Evolutionary conservation across 2,888 invertebrate species (phyloP).

Genomic region (Stenichneumon culpator): DNA sequence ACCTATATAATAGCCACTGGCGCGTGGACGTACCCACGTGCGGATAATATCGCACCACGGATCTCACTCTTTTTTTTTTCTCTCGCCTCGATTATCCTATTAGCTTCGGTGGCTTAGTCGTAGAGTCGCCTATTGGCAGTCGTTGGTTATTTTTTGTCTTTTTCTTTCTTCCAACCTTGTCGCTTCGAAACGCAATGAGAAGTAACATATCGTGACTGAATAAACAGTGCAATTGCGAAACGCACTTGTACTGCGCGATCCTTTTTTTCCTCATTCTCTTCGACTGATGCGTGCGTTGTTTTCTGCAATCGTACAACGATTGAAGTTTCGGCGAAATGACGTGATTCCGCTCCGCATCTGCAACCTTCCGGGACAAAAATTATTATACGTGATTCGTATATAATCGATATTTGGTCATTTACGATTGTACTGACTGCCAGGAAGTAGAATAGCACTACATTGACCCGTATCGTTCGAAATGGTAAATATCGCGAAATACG

Average conservation of each 20-base stretch:
- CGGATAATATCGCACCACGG: neutral
- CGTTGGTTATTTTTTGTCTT: neutral
- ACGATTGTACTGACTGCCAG: no score
- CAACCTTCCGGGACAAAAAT: no score
- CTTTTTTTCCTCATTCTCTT: neutral
- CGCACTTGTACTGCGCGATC: neutral
- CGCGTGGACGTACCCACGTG: constrained; percentile 23
- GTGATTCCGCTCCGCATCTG: no score
- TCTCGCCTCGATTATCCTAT: neutral
- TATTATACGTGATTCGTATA: no score
- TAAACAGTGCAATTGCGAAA: neutral
- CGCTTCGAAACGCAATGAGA: neutral
- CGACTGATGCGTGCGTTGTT: neutral
- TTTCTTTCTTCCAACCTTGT: neutral
- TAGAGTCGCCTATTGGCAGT: neutral
- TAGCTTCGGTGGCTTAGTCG: neutral
- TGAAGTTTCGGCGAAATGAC: no score
- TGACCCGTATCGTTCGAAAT: no score
- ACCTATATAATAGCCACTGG: constrained; percentile 2
- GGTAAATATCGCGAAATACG: no score
- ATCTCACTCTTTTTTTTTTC: neutral
- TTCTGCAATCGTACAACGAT: neutral
- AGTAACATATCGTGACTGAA: no score
- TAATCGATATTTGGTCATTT: no score
- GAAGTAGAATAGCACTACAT: no score